phyloP scores from a whole-genome alignment of 1,140 invertebrate genomes.

The Eriosoma lanigerum region DNA sequence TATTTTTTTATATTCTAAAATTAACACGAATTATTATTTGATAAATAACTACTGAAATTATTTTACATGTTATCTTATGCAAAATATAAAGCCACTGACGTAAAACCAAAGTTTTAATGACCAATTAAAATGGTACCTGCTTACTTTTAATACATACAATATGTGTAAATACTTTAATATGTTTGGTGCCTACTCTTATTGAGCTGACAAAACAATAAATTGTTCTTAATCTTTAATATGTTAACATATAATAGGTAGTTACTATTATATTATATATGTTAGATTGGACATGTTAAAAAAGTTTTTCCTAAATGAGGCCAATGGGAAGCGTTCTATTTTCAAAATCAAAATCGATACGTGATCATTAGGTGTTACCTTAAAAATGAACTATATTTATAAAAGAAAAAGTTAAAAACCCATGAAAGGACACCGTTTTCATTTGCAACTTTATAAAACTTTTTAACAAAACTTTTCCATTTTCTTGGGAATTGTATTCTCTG shows the following conservation, averaged over 20 bases:
- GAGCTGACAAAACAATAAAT: neutral
- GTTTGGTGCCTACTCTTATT: neutral
- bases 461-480: conserved; percentile 43
- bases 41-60: neutral
- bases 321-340: neutral
- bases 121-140: too few relatives aligned
- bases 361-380: conserved; percentile 4
- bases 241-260: neutral
- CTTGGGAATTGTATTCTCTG: neutral
- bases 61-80: neutral
- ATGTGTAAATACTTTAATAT: conserved; percentile 27
- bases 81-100: too few relatives aligned
- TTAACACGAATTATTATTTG: conserved; percentile 5
- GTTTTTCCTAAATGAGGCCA: neutral
- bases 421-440: conserved; percentile 15
- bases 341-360: neutral
- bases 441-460: conserved; percentile 28
- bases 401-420: neutral
- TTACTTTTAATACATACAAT: too few relatives aligned
- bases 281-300: neutral
- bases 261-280: too few relatives aligned
- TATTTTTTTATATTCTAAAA: neutral
- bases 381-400: conserved; percentile 18
- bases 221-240: neutral
- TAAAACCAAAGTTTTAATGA: neutral